phyloP scores from a whole-genome alignment of 2,888 invertebrate genomes.

The Dendrolimus pini region DNA sequence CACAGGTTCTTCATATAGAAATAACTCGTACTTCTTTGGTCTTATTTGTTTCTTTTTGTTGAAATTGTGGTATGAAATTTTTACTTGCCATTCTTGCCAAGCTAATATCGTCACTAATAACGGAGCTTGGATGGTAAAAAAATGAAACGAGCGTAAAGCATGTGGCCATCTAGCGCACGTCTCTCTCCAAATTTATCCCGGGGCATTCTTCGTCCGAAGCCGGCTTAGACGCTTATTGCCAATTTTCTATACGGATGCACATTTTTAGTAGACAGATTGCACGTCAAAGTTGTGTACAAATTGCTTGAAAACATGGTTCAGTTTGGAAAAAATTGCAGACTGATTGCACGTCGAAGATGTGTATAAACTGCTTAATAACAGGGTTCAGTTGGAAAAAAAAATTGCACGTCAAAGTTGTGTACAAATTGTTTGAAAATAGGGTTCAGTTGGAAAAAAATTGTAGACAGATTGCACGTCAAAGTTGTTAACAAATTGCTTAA shows the following conservation, averaged over 20 bases:
- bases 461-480: neutral
- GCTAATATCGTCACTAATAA: too few relatives aligned
- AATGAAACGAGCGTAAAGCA: neutral
- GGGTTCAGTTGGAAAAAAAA: too few relatives aligned
- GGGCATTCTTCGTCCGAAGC: slow-evolving; percentile 3
- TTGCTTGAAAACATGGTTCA: neutral
- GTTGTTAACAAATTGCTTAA: neutral
- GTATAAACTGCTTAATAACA: neutral
- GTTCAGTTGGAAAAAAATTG: too few relatives aligned
- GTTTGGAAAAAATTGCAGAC: too few relatives aligned
- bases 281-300: neutral
- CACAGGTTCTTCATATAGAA: too few relatives aligned
- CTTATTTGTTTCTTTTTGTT: too few relatives aligned
- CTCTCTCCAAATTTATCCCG: slow-evolving; percentile 1
- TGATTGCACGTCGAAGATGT: neutral
- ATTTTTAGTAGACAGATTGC: neutral
- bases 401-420: neutral
- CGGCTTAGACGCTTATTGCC: slow-evolving; percentile 30
- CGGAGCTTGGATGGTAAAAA: too few relatives aligned
- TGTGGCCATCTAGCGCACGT: neutral
- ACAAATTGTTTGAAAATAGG: neutral
- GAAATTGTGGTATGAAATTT: too few relatives aligned
- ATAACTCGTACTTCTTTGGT: too few relatives aligned
- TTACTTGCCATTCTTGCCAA: too few relatives aligned
- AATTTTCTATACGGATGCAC: slow-evolving; percentile 45